Percentiles rank a stretch among this genome's conserved stretches.
These are phyloP conservation scores for Monochamus saltuarius DNA, from an alignment of 1,140 invertebrate species.

Conservation along the genomic window DNA sequence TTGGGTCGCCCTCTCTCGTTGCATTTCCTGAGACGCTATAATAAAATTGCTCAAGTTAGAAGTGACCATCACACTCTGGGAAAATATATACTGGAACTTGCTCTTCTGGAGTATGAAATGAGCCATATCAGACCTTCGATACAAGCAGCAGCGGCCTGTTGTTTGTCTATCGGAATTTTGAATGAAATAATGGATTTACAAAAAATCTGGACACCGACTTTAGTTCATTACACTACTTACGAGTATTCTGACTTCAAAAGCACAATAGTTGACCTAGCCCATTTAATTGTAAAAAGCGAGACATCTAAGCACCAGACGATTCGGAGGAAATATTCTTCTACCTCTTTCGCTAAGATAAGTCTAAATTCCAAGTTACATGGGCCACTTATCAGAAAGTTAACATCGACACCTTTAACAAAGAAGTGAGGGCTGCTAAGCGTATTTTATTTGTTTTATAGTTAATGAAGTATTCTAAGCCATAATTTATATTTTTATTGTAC, in stretches of 20 bases:
- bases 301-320: constrained; percentile 54
- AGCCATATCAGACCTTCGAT: constrained; percentile 78
- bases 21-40: constrained; percentile 79
- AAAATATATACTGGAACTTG: constrained; percentile 87
- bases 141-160: constrained; percentile 74
- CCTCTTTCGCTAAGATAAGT: constrained; percentile 56
- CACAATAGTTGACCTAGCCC: constrained; percentile 50
- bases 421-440: no score
- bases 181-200: constrained; percentile 45
- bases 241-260: constrained; percentile 52
- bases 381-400: constrained; percentile 47
- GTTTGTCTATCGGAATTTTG: constrained; percentile 59
- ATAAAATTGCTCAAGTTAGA: constrained; percentile 65
- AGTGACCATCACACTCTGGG: constrained; percentile 79
- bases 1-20: constrained; percentile 83
- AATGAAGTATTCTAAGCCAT: no score
- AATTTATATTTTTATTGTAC: constrained; percentile 1
- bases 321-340: constrained; percentile 54
- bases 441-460: background rate
- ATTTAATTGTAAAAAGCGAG: constrained; percentile 50
- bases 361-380: constrained; percentile 54
- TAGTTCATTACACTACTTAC: constrained; percentile 54
- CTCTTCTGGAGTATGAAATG: constrained; percentile 80
- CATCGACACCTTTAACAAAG: constrained; percentile 19
- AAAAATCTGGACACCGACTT: constrained; percentile 54